phyloP scores from a whole-genome alignment of 2,797 vertebrate species.

The Enteromius anoplus region DNA sequence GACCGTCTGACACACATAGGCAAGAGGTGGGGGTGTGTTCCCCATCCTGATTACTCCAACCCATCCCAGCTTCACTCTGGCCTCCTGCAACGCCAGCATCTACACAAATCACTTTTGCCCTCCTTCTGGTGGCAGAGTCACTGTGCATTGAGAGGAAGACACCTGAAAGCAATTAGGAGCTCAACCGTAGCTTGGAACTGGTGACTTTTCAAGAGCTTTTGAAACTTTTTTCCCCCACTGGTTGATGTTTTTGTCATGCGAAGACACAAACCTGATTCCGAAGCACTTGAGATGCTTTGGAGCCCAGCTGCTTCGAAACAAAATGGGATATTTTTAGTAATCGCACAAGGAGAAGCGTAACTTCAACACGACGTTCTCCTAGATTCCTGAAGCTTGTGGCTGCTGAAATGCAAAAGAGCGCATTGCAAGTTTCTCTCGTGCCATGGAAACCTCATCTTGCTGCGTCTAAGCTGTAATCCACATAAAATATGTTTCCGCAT shows the following conservation, averaged over 20 bases:
- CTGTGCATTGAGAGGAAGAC: constrained; percentile 71
- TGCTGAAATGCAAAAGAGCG: constrained; percentile 19
- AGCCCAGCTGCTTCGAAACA: constrained; percentile 40
- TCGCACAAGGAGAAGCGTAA: not conserved
- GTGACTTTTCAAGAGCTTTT: constrained; percentile 85
- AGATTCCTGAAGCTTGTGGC: constrained; percentile 7
- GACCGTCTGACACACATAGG: constrained; percentile 42
- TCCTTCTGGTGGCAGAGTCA: constrained; percentile 82
- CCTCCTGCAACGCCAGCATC: constrained; percentile 68
- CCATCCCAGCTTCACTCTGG: constrained; percentile 70
- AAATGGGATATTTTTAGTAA: constrained; percentile 47
- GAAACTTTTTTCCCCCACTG: constrained; percentile 61
- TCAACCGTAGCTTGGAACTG: constrained; percentile 64
- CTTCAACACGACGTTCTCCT: not conserved
- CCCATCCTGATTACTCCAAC: constrained; percentile 86
- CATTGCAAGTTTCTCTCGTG: constrained; percentile 22
- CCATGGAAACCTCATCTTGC: constrained; percentile 42
- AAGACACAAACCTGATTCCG: constrained; percentile 57
- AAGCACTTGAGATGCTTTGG: constrained; percentile 48
- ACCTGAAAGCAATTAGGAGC: constrained; percentile 85
- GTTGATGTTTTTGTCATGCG: constrained; percentile 51
- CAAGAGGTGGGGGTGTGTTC: constrained; percentile 67
- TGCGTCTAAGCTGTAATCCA: constrained; percentile 64
- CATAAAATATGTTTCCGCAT: constrained; percentile 65
- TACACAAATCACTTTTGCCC: constrained; percentile 89